Base-by-base conservation (phyloP, 2,797 vertebrate species). In the Centroberyx gerrardi region DNA sequence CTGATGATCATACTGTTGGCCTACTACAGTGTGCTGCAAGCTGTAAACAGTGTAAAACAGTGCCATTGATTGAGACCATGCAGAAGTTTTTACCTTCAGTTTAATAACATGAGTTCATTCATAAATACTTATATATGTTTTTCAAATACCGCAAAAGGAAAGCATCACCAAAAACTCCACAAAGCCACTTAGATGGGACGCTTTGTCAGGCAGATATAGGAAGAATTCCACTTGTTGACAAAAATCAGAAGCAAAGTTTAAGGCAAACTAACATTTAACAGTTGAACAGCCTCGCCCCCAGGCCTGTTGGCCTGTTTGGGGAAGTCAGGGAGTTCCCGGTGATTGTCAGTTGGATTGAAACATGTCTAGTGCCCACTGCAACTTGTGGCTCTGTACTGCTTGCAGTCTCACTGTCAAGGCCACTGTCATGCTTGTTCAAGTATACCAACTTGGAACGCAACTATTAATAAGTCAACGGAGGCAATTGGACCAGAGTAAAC, bases 71-170 rank as follows among this genome's bases (percentile, higher is more conserved):
- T n/a, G n/a, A 80, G 51, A 58, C 33, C 28, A 65, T 62, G 63
- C 1, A 48, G 9, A 63, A 29, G 54, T 81, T 84, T 22, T 80
- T 31, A 85, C 82, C 67, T 74, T 74, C 49, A 65, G 40, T 93
- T 95, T 93, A 93, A 93, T 93, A 70, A 60, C 74, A 78, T 84
- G 75, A 69, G 85, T 85, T 71, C 18, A 28, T 74, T 87, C 79
- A 88, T 90, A 90, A 90, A 90, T 89, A 89, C 60, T 75, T 70
- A 78, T n/a, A 68, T 60, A 48, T 67, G 36, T 60, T 63, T 36
- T 64, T 54, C 48, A 67, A 82, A 81, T 53, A 69, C 36, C 4
- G 27, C 61, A 31, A 51, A 27, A 63, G 56, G 8, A 49, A 31
- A 49, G 38, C 38, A 46, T 58, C 61, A 65, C 38, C 40, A 33